Evolutionary conservation across 2,888 invertebrate genomes (phyloP), one percentile per base, ranked within the genome.

Genomic region (Patella ulyssiponensis): DNA sequence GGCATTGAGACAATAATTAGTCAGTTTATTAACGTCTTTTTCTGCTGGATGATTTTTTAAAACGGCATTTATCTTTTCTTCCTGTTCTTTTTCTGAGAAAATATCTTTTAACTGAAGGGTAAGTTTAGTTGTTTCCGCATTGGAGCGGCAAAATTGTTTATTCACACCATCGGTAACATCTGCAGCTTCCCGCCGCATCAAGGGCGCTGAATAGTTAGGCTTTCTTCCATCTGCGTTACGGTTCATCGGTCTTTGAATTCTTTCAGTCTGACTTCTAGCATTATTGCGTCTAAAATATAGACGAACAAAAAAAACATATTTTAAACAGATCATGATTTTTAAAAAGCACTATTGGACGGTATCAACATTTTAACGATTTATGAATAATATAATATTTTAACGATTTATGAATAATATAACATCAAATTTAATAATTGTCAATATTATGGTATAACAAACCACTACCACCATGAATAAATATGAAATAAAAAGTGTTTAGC

Each of bases 1-100:
- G 20, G 84, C 84, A 82, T 81, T 84, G 75, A 87, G 86, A 73
- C 84, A 83, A 75, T 86, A 88, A 79, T 88, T 87, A n/a, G 86
- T 83, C 33, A 88, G 83, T 76, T 82, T 85, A 20, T 82, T 84
- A 20, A 88, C 17, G 73, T 89, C 86, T 9, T 81, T 87, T 80
- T 88, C 89, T 54, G 27, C n/a, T 1, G 77, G 76, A 79, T 88
- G 88, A 79, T 88, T 86, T 0, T 79, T 58, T 33, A 89, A 78
- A 52, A 89, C 84, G 51, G 79, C 80, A 9, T 58, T 69, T 12
- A 89, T 80, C 20, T 78, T 83, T 5, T 81, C 77, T 33, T 84
- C 83, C 70, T 87, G 85, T 0, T 78, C 78, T 17, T 79, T 71
- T 12, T 86, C 86, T 1, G 88, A 80, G 82, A 83, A 89, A 54